A percentile compares a stretch with the other conserved stretches of the same genome.
These are phyloP conservation scores for Villa cingulata DNA, from an alignment of 2,888 invertebrate species.

Conservation along the genomic window DNA sequence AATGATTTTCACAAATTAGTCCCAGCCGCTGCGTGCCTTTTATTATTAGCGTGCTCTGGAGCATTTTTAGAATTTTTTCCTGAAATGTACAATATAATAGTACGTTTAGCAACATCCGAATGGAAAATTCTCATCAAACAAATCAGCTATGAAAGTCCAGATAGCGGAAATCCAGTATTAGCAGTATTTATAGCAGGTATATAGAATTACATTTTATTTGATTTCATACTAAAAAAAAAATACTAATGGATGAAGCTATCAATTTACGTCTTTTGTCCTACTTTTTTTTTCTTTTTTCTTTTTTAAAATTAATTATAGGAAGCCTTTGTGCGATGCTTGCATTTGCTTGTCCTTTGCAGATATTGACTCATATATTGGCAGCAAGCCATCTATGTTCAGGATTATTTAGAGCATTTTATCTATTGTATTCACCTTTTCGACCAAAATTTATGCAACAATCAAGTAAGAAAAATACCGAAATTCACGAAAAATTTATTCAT, in stretches of 20 bases:
- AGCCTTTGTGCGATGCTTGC: slow-evolving; percentile 43
- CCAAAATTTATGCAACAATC: slow-evolving; percentile 32
- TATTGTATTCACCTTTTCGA: slow-evolving; percentile 32
- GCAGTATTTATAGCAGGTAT: slow-evolving; percentile 41
- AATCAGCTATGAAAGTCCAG: slow-evolving; percentile 39
- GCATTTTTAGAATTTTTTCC: slow-evolving; percentile 43
- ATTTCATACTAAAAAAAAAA: background rate
- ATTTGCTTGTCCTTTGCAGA: slow-evolving; percentile 43
- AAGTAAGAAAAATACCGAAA: slow-evolving; percentile 19
- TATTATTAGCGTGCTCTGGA: slow-evolving; percentile 40
- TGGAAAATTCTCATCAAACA: slow-evolving; percentile 42
- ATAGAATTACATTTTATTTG: too few relatives aligned
- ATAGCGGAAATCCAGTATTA: slow-evolving; percentile 42
- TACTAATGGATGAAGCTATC: too few relatives aligned
- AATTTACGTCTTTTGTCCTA: background rate
- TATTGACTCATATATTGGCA: slow-evolving; percentile 37
- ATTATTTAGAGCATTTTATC: slow-evolving; percentile 30
- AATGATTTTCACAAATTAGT: slow-evolving; percentile 42
- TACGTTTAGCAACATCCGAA: slow-evolving; percentile 41
- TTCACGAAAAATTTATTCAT: background rate
- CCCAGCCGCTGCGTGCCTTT: slow-evolving; percentile 41
- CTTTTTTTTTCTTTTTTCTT: background rate
- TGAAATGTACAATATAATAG: slow-evolving; percentile 38
- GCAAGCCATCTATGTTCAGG: slow-evolving; percentile 31
- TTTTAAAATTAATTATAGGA: slow-evolving; percentile 31